phyloP scores from a whole-genome alignment of 2,797 vertebrate species.

The Orientallactaga sibirica region DNA sequence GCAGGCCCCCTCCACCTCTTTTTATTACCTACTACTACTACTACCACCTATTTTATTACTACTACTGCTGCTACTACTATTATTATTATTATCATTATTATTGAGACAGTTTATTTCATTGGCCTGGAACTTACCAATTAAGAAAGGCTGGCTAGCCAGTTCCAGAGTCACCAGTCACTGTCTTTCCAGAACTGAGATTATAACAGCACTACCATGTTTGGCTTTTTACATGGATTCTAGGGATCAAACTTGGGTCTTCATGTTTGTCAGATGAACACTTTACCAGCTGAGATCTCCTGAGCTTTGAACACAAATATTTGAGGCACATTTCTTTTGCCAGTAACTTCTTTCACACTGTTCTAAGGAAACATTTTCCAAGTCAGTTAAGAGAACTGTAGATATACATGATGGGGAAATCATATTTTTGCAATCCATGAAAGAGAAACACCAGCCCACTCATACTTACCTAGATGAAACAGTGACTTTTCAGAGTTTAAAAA shows the following conservation, averaged over 20 bases:
- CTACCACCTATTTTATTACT: too few species aligned
- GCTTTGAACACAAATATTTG: slow-evolving; percentile 16
- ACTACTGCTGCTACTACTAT: too few species aligned
- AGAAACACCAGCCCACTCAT: neutral
- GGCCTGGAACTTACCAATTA: neutral
- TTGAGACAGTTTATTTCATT: neutral
- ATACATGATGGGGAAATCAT: neutral
- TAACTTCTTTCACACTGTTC: slow-evolving; percentile 27
- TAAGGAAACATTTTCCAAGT: slow-evolving; percentile 45
- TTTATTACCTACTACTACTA: too few species aligned
- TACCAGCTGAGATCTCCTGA: neutral
- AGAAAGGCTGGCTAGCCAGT: neutral
- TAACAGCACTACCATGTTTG: neutral
- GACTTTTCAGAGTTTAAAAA: slow-evolving; percentile 21
- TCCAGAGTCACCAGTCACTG: neutral
- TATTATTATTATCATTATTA: too few species aligned
- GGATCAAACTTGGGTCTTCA: neutral
- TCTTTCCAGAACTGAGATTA: neutral
- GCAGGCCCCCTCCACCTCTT: too few species aligned
- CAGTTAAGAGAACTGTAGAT: slow-evolving; percentile 24
- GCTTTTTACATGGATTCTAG: too few species aligned
- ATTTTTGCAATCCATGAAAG: neutral
- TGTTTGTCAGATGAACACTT: too few species aligned
- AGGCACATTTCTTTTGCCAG: neutral
- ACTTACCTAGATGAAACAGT: neutral